Evolutionary conservation across 2,797 vertebrate species (phyloP), one percentile per base, ranked within the genome.

Genomic region (Buphagus erythrorhynchus): DNA sequence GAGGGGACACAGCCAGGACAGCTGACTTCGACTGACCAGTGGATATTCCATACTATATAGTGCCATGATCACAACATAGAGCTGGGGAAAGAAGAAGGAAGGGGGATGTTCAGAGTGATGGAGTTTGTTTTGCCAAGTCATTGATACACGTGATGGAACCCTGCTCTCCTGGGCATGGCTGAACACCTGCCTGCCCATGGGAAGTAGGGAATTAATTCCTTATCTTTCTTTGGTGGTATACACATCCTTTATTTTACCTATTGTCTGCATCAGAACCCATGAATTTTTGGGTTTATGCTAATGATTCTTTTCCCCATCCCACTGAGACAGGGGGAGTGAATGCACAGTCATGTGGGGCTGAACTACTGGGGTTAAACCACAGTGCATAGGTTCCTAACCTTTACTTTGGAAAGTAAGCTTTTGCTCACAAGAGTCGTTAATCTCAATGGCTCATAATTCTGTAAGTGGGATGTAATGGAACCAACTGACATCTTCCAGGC

Each of bases 271-370:
- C 12, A 74, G 11, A 74, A 49, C 2, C 7, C 11, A 18, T 18
- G 12, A 10, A 13, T 33, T 58, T 52, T 75, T 17, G 8, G 2
- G 24, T 88, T 42, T 55, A 59, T 5, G 3, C 24, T 22, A 29
- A 18, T 29, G 29, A 40, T 45, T 45, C 15, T 31, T 5, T 40
- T 43, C 20, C 17, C 58, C 33, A 51, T 45, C 24, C 17, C 36
- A 18, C 12, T 57, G 10, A 26, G 28, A 15, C 9, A 15, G 2
- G 8, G 3, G 0, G 3, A 63, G 17, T 33, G 49, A 43, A 7
- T 3, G 6, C 31, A 16, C 11, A 49, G n/a, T 5, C 0, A 0
- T 11, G 15, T 31, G 43, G 16, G 63, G 3, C 10, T 45, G 43
- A 57, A 17, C 28, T 26, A 1, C 26, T 62, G 26, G 19, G 28